These are phyloP conservation scores for Acanthopagrus latus DNA, from an alignment of 2,797 vertebrate species.

Conservation along the genomic window DNA sequence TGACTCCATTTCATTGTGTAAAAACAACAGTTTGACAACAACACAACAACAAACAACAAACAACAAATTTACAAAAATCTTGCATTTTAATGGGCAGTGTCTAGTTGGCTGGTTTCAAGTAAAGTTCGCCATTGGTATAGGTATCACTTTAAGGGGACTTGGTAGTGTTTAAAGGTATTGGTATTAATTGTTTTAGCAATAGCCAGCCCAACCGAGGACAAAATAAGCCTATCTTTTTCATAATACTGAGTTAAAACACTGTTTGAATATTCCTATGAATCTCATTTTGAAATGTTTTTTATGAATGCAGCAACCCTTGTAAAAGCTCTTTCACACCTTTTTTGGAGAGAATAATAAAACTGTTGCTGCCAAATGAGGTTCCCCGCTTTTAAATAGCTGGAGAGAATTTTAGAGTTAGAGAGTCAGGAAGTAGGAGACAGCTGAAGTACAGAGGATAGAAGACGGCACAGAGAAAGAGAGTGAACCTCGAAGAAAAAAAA, in stretches of 20 bases:
- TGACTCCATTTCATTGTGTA: too few relatives aligned
- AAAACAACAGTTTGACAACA: too few relatives aligned
- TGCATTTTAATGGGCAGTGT: too few relatives aligned
- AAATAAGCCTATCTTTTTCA: background rate
- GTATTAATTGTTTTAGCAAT: too few relatives aligned
- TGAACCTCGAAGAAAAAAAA: constrained; percentile 41
- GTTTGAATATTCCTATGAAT: background rate
- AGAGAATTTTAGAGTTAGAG: constrained; percentile 4
- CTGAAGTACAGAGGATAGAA: constrained; percentile 34
- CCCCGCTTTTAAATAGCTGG: constrained; percentile 17
- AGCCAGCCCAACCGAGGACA: too few relatives aligned
- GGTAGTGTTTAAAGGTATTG: too few relatives aligned
- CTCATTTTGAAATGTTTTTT: background rate
- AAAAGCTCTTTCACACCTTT: background rate
- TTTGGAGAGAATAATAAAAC: background rate
- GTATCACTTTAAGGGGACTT: too few relatives aligned
- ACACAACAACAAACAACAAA: too few relatives aligned
- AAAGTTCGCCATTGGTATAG: too few relatives aligned
- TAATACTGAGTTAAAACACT: background rate
- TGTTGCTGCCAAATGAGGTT: constrained; percentile 7
- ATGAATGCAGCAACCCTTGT: background rate
- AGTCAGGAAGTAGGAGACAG: background rate
- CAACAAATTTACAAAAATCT: too few relatives aligned
- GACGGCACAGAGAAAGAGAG: constrained; percentile 25
- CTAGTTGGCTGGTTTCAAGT: too few relatives aligned